phyloP scores from a whole-genome alignment of 2,113 vertebrate genomes.

The Grammomys surdaster region DNA sequence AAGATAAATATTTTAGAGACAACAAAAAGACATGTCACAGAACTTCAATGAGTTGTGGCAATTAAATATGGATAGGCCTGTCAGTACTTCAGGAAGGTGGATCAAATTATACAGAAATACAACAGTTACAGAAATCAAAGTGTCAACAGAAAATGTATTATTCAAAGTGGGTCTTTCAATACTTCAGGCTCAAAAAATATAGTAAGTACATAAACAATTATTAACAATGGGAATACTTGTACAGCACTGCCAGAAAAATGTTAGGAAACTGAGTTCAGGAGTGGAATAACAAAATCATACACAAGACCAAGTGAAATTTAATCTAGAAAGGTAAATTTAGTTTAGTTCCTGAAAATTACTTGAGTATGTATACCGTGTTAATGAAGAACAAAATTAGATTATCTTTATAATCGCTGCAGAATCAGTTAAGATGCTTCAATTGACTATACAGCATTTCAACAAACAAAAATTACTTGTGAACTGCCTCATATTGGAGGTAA shows the following conservation, averaged over 20 bases:
- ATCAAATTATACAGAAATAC: not conserved
- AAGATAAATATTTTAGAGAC: not conserved
- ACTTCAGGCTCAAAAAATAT: not conserved
- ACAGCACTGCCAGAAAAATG: not conserved
- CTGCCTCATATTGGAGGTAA: not conserved
- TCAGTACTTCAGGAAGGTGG: not conserved
- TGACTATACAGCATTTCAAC: not conserved
- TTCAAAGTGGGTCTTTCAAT: not conserved
- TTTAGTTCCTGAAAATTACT: not conserved
- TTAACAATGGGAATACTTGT: not conserved
- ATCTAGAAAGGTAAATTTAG: not conserved
- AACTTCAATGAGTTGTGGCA: not conserved
- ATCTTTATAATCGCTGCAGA: not conserved
- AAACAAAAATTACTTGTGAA: not conserved
- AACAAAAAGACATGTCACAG: not conserved
- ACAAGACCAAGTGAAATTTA: not conserved
- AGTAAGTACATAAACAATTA: not conserved
- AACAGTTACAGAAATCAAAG: not conserved
- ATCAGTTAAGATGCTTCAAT: not conserved
- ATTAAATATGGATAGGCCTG: not conserved
- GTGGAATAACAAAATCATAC: not conserved
- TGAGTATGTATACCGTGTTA: fast-evolving
- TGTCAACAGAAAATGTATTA: not conserved
- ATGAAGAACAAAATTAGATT: not conserved
- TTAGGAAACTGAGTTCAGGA: not conserved